Evolutionary conservation across 2,797 vertebrate genomes (phyloP).

Genomic region (Phaenicophaeus curvirostris): DNA sequence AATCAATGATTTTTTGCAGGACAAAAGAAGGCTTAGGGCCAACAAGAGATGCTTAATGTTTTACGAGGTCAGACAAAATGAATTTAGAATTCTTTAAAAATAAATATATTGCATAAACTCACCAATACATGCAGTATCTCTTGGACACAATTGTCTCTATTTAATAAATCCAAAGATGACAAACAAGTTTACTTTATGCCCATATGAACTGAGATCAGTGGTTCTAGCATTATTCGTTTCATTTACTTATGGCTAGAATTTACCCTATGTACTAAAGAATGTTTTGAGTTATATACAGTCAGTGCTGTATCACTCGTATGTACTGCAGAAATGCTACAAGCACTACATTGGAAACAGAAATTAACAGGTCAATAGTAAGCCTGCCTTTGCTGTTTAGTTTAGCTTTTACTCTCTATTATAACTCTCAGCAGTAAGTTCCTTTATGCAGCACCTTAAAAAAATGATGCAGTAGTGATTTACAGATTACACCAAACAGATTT

Average conservation of each 20-base stretch:
- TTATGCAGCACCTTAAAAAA: not conserved
- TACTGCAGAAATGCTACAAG: not conserved
- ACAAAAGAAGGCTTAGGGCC: not conserved
- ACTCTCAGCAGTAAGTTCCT: not conserved
- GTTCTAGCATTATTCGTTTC: not conserved
- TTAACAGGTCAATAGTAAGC: not conserved
- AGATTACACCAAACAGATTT: not conserved
- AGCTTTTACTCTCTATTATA: not conserved
- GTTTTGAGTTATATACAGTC: not conserved
- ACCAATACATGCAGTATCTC: not conserved
- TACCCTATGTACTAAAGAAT: not conserved
- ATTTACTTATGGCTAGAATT: not conserved
- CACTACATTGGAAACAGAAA: rapidly evolving
- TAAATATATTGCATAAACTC: not conserved
- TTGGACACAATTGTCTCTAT: not conserved
- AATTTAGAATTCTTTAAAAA: not conserved
- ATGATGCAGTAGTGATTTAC: not conserved
- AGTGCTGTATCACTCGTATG: not conserved
- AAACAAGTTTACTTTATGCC: not conserved
- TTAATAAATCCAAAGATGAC: not conserved
- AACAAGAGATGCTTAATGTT: not conserved
- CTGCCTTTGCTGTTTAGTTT: not conserved
- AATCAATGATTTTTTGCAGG: not conserved
- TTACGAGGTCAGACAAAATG: not conserved
- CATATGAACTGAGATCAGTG: not conserved